Conservation (phyloP, 2,888 invertebrate species). For the Acheta domesticus region DNA sequence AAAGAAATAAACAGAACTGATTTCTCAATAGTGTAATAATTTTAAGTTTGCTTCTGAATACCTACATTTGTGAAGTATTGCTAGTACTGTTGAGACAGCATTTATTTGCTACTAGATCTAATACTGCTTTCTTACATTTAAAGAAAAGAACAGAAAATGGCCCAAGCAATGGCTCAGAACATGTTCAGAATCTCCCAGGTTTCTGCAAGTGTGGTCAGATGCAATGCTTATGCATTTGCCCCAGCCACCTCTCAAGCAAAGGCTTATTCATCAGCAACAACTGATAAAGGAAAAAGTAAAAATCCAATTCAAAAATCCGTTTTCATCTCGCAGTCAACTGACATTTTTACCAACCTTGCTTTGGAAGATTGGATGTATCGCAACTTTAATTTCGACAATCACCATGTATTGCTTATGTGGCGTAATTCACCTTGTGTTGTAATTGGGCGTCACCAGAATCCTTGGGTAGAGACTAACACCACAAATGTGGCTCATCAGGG, state of each 20-base stretch:
- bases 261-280: neutral
- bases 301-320: slow-evolving; percentile 72
- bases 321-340: slow-evolving; percentile 85
- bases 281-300: neutral
- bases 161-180: neutral
- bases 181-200: neutral
- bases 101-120: neutral
- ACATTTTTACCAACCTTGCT: slow-evolving; percentile 90
- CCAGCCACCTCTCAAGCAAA: neutral
- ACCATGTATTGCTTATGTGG: slow-evolving; percentile 88
- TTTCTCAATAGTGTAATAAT: slow-evolving; percentile 11
- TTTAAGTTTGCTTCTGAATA: neutral
- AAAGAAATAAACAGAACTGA: neutral
- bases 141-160: neutral
- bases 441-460: slow-evolving; percentile 94
- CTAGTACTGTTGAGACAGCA: neutral
- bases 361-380: slow-evolving; percentile 94
- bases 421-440: slow-evolving; percentile 92
- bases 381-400: slow-evolving; percentile 76
- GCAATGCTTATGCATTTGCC: neutral
- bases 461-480: slow-evolving; percentile 88
- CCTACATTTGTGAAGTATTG: slow-evolving; percentile 19
- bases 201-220: neutral
- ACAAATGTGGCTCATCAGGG: slow-evolving; percentile 61
- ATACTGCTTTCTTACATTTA: neutral